A percentile compares a stretch with the other conserved stretches of the same genome.
Evolutionary conservation across 2,797 vertebrate species (phyloP).

Genomic region (Eremophila alpestris): DNA sequence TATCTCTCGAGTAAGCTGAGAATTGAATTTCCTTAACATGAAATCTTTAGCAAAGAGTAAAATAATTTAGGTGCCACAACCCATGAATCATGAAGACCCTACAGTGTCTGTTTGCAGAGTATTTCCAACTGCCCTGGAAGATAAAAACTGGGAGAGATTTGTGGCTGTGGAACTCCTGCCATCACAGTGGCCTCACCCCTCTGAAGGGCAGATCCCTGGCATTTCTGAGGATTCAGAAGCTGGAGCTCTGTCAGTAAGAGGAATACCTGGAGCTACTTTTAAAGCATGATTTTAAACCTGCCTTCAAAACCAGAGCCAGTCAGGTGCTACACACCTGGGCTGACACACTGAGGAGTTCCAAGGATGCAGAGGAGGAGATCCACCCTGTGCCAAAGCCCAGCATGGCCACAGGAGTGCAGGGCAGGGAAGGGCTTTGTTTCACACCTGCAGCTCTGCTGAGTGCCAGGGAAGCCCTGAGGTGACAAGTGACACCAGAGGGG

Average conservation of each 20-base stretch:
- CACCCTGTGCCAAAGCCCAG: neutral
- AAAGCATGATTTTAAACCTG: neutral
- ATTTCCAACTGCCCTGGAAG: neutral
- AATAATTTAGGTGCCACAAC: neutral
- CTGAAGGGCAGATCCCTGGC: neutral
- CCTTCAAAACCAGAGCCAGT: neutral
- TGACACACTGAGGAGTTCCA: neutral
- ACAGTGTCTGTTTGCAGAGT: neutral
- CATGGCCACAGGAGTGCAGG: neutral
- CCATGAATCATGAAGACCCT: neutral
- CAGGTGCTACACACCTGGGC: neutral
- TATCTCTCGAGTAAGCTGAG: neutral
- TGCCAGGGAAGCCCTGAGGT: neutral
- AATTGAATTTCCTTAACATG: neutral
- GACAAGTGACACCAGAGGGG: neutral
- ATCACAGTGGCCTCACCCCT: neutral
- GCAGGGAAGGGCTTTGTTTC: neutral
- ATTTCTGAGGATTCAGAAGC: neutral
- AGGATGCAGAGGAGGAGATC: rapidly evolving
- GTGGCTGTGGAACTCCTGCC: neutral
- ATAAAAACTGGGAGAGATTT: neutral
- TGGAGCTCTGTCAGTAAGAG: neutral
- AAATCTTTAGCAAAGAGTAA: neutral
- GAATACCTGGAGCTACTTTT: neutral
- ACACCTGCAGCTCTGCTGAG: neutral